Base-by-base conservation (phyloP, 2,113 vertebrate genomes). In the Notothenia coriiceps region DNA sequence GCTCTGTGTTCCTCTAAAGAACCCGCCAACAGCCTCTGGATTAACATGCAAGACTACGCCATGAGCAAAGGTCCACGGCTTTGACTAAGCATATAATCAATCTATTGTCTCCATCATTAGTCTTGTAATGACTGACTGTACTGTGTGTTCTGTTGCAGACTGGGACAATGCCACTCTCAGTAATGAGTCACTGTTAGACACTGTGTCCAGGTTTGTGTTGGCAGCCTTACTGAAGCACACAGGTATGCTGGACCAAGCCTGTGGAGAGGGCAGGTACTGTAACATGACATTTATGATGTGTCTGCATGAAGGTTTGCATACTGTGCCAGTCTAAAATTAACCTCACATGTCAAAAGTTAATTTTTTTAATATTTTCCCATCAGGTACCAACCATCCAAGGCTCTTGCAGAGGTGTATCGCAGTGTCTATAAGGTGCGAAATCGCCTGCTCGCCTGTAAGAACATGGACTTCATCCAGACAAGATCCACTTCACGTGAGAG, bases 1-100 rank as follows among this genome's bases (percentile, higher is more conserved):
- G 96, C 98, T 18, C 94, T 99, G 92, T 97, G 98, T 18, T 98
- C 97, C 68, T 96, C 96, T 20, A 99, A 99, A 94, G 98, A 99
- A 80, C 98, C 98, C 15, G 95, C 97, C 40, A 95, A 96, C 85
- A 98, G 96, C 86, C 96, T 99, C 49, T 99, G 98, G 98, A 95
- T 97, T 91, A 98, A 96, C 87, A 97, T 99, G 97, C 97, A 97
- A 79, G 98, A 99, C 91, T 99, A 98, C 56, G 97, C 98, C 78
- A 75, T 98, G 60, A 99, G 97, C 93, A 99, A 99, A 97, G 98
- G 98, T 98, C 83, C 83, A 83, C 7, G 17, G 18, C 55, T 20
- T 5, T 29, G 25, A 64, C 0, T 13, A 0, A 4, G 6, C 10
- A 10, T 4, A 6, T 6, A 0, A 59, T 13, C 6, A 65, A 0